phyloP scores from a whole-genome alignment of 2,888 invertebrate species.

The Parnassius orleans region DNA sequence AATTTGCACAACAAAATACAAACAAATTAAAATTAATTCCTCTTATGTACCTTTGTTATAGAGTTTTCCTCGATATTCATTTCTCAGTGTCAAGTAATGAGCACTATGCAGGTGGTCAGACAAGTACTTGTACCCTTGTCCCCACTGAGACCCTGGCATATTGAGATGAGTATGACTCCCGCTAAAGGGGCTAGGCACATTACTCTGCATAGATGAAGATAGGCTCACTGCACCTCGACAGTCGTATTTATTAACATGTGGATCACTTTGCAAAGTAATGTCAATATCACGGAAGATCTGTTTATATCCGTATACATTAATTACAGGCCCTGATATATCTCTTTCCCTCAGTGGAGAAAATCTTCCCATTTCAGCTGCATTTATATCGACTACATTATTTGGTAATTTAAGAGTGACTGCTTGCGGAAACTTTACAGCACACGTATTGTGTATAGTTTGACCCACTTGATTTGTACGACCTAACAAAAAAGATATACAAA shows the following conservation, averaged over 20 bases:
- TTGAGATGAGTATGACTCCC: slow-evolving; percentile 84
- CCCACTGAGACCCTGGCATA: slow-evolving; percentile 88
- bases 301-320: slow-evolving; percentile 69
- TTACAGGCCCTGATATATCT: slow-evolving; percentile 83
- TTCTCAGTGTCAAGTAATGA: slow-evolving; percentile 82
- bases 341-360: slow-evolving; percentile 84
- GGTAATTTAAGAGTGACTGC: slow-evolving; percentile 80
- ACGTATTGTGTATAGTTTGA: slow-evolving; percentile 71
- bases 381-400: slow-evolving; percentile 82
- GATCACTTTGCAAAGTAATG: slow-evolving; percentile 69
- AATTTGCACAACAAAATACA: background rate
- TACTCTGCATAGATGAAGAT: slow-evolving; percentile 87
- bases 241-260: slow-evolving; percentile 85
- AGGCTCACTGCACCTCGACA: slow-evolving; percentile 84
- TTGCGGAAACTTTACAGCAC: slow-evolving; percentile 74
- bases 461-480: slow-evolving; percentile 46
- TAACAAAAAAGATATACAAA: slow-evolving; percentile 34
- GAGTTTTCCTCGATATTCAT: slow-evolving; percentile 61
- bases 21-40: slow-evolving; percentile 16
- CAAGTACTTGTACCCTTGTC: slow-evolving; percentile 85
- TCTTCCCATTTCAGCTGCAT: slow-evolving; percentile 82
- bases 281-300: slow-evolving; percentile 51
- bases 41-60: slow-evolving; percentile 55
- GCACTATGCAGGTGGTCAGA: slow-evolving; percentile 85
- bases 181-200: slow-evolving; percentile 86